Base-by-base conservation (phyloP, 2,888 invertebrate species). In the Cheilosia soror region DNA sequence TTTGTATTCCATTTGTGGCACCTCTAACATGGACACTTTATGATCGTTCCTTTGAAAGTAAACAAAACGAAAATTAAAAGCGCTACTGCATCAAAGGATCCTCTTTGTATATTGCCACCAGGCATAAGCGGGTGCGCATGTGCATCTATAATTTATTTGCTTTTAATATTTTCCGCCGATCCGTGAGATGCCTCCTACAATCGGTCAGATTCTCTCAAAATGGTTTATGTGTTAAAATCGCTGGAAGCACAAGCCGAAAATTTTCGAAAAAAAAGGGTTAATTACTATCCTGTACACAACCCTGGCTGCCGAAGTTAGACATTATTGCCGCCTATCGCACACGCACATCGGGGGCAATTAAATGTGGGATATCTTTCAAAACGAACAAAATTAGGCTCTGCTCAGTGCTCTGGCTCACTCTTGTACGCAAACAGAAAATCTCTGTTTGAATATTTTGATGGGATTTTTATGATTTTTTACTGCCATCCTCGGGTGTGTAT, bases 131-230 rank as follows among this genome's bases (percentile, higher is more conserved):
- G 44, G 40, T 84, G 71, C 69, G 69, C 75, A 71, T 80, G 76
- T 72, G 81, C 81, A 85, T 85, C 44, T 49, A 77, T 81, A 85
- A 85, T 85, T 85, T 76, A 81, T 85, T 81, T 81, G 81, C 81
- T 80, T 85, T 81, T 81, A 76, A 85, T 85, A 85, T 85, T 85
- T 85, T 72, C 85, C 76, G 84, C 80, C 75, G 80, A 80, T 79
- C 58, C 58, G 65, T 81, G 75, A 71, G 69, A 57, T 71, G 6
- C 42, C 29, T 60, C 60, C 57, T 58, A 73, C 42, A 65, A 33
- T 60, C 11, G 44, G 58, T 72, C 33, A 57, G 71, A 40, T 25
- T 53, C 53, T 13, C 11, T 33, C 9, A 20, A 2, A 7, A 5
- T 40, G 62, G 66, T 40, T 29, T 31, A 42, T 6, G 9, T 42